Conservation (phyloP, 1,140 invertebrate genomes). For the Trialeurodes vaporariorum region DNA sequence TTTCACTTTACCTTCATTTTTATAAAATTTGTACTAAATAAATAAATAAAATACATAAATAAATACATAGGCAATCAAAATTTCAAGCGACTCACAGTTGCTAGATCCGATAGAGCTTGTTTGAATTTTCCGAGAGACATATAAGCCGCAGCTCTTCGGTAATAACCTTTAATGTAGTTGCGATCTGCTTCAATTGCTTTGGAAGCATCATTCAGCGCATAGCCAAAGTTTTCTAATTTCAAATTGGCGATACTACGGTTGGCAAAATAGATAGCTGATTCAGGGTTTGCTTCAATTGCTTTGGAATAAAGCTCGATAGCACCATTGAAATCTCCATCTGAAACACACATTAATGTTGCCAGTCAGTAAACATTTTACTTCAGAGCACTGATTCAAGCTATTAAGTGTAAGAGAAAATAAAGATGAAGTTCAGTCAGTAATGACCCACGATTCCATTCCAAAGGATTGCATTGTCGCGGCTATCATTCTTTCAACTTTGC, state of each 20-base stretch:
- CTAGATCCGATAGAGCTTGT: slow-evolving; percentile 89
- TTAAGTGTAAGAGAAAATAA: too few relatives aligned
- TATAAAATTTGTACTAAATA: too few relatives aligned
- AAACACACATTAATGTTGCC: too few relatives aligned
- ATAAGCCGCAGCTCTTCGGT: slow-evolving; percentile 86
- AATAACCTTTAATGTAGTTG: slow-evolving; percentile 86
- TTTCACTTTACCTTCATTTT: too few relatives aligned
- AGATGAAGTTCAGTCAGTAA: too few relatives aligned
- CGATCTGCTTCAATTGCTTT: slow-evolving; percentile 83
- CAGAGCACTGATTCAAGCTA: too few relatives aligned
- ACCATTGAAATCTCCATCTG: slow-evolving; percentile 79
- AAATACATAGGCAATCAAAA: too few relatives aligned
- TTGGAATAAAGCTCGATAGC: slow-evolving; percentile 83
- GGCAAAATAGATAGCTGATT: slow-evolving; percentile 71
- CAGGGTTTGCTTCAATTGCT: slow-evolving; percentile 66
- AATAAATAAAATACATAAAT: too few relatives aligned
- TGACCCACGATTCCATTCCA: too few relatives aligned
- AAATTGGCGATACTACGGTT: slow-evolving; percentile 94
- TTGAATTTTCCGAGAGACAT: slow-evolving; percentile 98
- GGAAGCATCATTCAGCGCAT: slow-evolving; percentile 81
- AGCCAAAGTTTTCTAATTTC: slow-evolving; percentile 85
- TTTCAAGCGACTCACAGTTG: slow-evolving; percentile 72
- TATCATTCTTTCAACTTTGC: too few relatives aligned
- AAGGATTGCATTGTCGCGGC: too few relatives aligned
- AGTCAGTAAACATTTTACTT: too few relatives aligned